Base-by-base conservation (phyloP, 2,888 invertebrate species). In the Morpho achilles region DNA sequence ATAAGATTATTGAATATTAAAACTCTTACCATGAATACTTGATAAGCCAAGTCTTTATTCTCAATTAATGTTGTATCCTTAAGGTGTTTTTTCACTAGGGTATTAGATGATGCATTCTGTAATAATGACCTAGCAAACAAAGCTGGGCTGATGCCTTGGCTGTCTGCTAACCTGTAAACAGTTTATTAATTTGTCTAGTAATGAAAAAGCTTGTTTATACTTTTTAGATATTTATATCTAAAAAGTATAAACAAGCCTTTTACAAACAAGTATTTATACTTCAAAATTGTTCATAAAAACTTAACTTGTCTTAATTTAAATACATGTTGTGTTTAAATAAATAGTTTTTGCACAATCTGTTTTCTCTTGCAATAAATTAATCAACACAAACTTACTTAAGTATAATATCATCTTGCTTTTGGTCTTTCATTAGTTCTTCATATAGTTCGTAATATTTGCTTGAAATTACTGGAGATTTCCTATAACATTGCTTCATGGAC, bases 31-130 rank as follows among this genome's bases (percentile, higher is more conserved):
- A 95, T 78, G 80, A 93, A 94, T 16, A 95, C 91, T 92, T 96
- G 96, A 76, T 93, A 93, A 0, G 96, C 94, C 58, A 96, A 87
- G 69, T 93, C 91, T 65, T 92, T 91, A 73, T 96, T 94, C 60
- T 93, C 91, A 69, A 96, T 95, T 16, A 94, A 80, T n/a, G 93
- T 92, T 7, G 95, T 94, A 69, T 96, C 94, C 74, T 94, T 94
- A 67, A 96, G 84, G 67, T 92, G 89, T 70, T 91, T 91, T 62
- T 91, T 93, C 65, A 81, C 70, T 58, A 80, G 71, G 60, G 88
- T 88, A 43, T 87, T 84, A 7, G 84, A 69, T 62, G 83, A 84
- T 8, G 85, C 86, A 80, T 77, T 84, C 80, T 92, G 85, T 60
- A 92, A 76, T 53, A 88, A 70, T 54, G 86, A 87, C 72, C 88